These are phyloP conservation scores for Lepidurus arcticus DNA, from an alignment of 1,140 invertebrate species.

Conservation along the genomic window DNA sequence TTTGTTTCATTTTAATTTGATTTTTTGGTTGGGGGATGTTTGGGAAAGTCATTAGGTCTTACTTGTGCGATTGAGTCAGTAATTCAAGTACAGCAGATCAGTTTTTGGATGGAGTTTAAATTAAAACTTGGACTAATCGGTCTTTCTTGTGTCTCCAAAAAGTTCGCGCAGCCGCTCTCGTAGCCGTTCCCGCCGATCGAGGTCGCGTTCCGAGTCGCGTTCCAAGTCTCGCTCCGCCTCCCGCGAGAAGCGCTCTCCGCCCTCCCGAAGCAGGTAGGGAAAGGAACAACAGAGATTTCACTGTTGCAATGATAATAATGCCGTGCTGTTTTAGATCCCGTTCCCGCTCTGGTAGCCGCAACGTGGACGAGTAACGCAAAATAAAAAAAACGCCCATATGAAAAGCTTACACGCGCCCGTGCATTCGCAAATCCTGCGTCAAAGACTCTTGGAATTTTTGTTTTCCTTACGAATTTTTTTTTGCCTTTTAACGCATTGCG, in stretches of 20 bases:
- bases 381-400: background rate
- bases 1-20: too few species aligned
- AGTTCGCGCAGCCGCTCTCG: conserved; percentile 28
- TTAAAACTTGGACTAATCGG: background rate
- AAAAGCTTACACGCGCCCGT: conserved; percentile 1
- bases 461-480: background rate
- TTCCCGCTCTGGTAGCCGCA: background rate
- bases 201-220: conserved; percentile 30
- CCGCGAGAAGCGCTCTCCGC: conserved; percentile 7
- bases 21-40: too few species aligned
- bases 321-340: background rate
- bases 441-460: background rate
- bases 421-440: conserved; percentile 2
- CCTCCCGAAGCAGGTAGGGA: conserved; percentile 32
- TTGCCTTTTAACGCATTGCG: background rate
- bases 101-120: background rate
- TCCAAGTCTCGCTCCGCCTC: conserved; percentile 24
- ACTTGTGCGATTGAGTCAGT: background rate
- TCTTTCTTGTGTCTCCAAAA: background rate
- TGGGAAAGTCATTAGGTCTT: background rate
- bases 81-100: background rate
- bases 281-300: too few species aligned
- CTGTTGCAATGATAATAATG: background rate
- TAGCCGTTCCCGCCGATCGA: conserved; percentile 30
- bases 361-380: background rate